phyloP scores from a whole-genome alignment of 1,140 invertebrate genomes.

The Ganaspis sp. region DNA sequence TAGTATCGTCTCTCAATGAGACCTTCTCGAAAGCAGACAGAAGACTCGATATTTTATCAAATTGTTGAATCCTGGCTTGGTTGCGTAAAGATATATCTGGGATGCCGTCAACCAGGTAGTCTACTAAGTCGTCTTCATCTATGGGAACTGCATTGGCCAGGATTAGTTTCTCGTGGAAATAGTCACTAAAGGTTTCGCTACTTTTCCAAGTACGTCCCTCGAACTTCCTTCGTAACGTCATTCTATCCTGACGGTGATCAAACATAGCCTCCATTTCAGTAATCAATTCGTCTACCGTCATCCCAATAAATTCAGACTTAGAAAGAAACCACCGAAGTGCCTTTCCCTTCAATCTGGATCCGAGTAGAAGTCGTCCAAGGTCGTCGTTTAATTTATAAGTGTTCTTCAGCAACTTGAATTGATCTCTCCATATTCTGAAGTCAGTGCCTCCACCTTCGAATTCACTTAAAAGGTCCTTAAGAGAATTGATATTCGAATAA shows the following conservation, averaged over 20 bases:
- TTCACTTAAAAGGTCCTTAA: too few species aligned
- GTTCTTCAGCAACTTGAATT: constrained; percentile 1
- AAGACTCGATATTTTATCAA: background rate
- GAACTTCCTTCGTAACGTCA: background rate
- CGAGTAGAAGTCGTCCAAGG: constrained; percentile 29
- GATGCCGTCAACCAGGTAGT: constrained; percentile 35
- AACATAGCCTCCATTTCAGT: constrained; percentile 2
- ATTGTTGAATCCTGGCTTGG: constrained; percentile 20
- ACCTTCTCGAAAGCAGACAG: constrained; percentile 32
- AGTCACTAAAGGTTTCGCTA: constrained; percentile 35
- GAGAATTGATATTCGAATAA: too few species aligned
- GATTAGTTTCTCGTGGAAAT: constrained; percentile 37
- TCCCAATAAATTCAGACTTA: constrained; percentile 28
- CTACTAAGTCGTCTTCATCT: constrained; percentile 8
- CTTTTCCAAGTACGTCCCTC: background rate
- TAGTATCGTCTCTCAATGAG: background rate
- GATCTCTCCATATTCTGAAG: background rate
- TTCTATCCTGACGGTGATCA: background rate
- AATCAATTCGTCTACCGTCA: constrained; percentile 27
- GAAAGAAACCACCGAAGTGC: constrained; percentile 44
- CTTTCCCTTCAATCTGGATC: constrained; percentile 43
- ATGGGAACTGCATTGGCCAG: constrained; percentile 35
- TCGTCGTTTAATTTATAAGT: constrained; percentile 38
- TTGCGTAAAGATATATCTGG: constrained; percentile 1
- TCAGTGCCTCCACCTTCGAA: too few species aligned